phyloP scores from a whole-genome alignment of 1,140 invertebrate species.

The Bradynema listronoti region DNA sequence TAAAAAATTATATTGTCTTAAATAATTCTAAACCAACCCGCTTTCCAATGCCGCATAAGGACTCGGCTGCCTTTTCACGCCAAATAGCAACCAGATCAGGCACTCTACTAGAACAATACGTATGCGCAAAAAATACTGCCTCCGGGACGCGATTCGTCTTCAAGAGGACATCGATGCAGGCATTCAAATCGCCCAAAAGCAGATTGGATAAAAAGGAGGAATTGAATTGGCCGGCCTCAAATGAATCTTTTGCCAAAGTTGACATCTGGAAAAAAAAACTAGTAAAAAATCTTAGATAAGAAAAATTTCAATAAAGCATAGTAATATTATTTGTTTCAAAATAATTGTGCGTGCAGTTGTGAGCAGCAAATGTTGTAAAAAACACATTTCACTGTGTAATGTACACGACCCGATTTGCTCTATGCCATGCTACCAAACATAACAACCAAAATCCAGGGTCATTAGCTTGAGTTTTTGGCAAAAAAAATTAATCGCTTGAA shows the following conservation, averaged over 20 bases:
- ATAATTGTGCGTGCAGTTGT: constrained; percentile 16
- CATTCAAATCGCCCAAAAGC: constrained; percentile 77
- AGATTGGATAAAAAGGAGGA: constrained; percentile 87
- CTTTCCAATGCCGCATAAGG: constrained; percentile 32
- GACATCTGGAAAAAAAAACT: constrained; percentile 32
- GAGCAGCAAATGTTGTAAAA: constrained; percentile 6
- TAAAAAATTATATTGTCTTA: no score
- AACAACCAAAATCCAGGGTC: not conserved
- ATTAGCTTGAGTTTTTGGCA: constrained; percentile 6
- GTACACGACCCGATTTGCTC: not conserved
- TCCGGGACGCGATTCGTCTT: constrained; percentile 77
- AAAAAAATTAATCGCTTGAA: not conserved
- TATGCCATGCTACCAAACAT: no score
- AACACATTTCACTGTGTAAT: constrained; percentile 10
- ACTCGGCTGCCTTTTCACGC: constrained; percentile 27
- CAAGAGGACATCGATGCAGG: constrained; percentile 84
- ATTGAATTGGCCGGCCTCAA: constrained; percentile 74
- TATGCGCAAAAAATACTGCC: constrained; percentile 63
- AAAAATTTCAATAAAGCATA: not conserved
- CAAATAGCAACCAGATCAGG: constrained; percentile 66
- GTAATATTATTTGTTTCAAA: not conserved
- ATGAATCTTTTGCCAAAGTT: constrained; percentile 65
- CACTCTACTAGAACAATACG: constrained; percentile 85
- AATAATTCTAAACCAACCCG: constrained; percentile 26
- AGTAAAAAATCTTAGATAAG: not conserved